Percentiles rank a stretch among this genome's conserved stretches.
Conservation (phyloP, 2,888 invertebrate genomes). For the Cheilosia grossa region DNA sequence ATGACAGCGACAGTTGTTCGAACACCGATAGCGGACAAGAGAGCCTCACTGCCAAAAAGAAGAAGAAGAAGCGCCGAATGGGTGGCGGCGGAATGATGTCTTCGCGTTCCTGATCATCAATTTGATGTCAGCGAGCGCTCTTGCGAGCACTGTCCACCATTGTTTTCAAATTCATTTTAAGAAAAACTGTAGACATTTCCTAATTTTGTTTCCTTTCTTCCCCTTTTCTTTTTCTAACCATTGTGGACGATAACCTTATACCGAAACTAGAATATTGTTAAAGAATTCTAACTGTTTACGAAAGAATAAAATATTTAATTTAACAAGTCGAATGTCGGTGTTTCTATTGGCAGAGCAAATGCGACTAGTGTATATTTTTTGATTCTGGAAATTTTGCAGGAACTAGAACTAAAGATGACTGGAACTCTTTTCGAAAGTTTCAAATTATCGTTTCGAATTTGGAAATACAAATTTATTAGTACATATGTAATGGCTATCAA, state of each 20-base stretch:
- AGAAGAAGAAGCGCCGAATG: conserved; percentile 88
- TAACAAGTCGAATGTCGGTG: conserved; percentile 1
- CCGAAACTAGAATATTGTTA: conserved; percentile 53
- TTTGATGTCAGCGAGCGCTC: conserved; percentile 41
- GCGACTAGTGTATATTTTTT: background rate
- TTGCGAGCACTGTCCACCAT: conserved; percentile 34
- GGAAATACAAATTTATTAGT: conserved; percentile 22
- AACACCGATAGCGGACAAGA: conserved; percentile 93
- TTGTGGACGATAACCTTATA: conserved; percentile 6
- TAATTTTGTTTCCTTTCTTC: conserved; percentile 33
- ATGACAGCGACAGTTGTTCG: conserved; percentile 84
- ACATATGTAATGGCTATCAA: background rate
- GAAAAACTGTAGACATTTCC: conserved; percentile 68
- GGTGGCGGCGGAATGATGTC: conserved; percentile 80
- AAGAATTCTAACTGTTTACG: conserved; percentile 54
- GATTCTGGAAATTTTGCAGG: too few relatives aligned
- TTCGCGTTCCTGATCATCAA: conserved; percentile 69
- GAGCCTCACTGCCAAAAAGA: conserved; percentile 93
- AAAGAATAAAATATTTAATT: conserved; percentile 62
- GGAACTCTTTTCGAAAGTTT: background rate
- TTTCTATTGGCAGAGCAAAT: background rate
- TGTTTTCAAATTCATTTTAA: conserved; percentile 46
- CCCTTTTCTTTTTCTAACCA: conserved; percentile 12
- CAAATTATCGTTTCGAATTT: background rate
- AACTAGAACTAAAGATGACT: too few relatives aligned